Evolutionary conservation across 2,797 vertebrate genomes (phyloP).

Genomic region (Naso thynnoides): DNA sequence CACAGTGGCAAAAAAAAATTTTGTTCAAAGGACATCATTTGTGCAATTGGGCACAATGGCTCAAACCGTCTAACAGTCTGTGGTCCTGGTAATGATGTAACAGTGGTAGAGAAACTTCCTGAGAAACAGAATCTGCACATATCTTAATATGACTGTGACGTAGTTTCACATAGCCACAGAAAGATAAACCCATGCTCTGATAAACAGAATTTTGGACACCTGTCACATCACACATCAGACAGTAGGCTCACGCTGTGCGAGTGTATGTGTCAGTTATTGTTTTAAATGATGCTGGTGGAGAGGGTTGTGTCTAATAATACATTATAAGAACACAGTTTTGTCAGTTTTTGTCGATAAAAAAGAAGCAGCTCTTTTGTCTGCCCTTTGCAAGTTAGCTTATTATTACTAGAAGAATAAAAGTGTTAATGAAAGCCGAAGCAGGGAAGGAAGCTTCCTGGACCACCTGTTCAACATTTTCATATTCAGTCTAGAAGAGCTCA

Average conservation of each 20-base stretch:
- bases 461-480: conserved; percentile 75
- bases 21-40: background rate
- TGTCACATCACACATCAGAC: conserved; percentile 41
- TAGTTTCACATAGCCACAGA: background rate
- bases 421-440: conserved; percentile 64
- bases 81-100: background rate
- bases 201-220: conserved; percentile 39
- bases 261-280: background rate
- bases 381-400: conserved; percentile 25
- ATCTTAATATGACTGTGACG: background rate
- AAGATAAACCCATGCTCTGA: conserved; percentile 20
- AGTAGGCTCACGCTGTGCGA: conserved; percentile 6
- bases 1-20: too few relatives aligned
- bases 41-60: background rate
- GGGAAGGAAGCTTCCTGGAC: conserved; percentile 59
- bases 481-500: conserved; percentile 71
- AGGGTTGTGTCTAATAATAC: conserved; percentile 26
- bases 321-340: conserved; percentile 19
- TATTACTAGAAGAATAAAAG: conserved; percentile 57
- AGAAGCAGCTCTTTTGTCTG: conserved; percentile 26
- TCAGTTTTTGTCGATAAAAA: conserved; percentile 7
- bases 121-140: background rate
- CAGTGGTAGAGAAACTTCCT: background rate
- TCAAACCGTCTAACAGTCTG: background rate
- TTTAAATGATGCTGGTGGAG: conserved; percentile 2